Conservation (phyloP, 1,140 invertebrate species). For the Drosophila sturtevanti region DNA sequence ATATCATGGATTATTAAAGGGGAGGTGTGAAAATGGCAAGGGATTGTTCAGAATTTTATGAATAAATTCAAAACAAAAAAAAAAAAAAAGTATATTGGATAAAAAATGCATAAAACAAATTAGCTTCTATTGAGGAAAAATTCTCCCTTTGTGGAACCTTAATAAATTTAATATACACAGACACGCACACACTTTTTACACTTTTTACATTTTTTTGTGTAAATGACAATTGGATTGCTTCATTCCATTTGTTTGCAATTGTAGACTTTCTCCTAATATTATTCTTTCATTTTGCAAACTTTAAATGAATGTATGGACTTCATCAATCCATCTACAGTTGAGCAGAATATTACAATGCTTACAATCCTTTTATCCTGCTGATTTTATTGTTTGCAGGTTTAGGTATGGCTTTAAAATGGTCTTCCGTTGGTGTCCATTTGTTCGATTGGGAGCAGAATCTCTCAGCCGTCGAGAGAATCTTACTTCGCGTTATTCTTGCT, state of each 20-base stretch:
- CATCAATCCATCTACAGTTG: not conserved
- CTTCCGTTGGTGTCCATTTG: constrained; percentile 91
- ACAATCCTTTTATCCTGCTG: not conserved
- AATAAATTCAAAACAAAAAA: constrained; percentile 5
- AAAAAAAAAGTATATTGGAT: not conserved
- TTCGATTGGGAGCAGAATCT: constrained; percentile 86
- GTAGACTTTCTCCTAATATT: not conserved
- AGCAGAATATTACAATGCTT: not conserved
- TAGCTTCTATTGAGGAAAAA: not conserved
- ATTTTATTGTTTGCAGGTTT: constrained; percentile 86
- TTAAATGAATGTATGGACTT: not conserved
- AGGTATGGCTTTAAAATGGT: constrained; percentile 93
- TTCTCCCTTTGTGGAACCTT: not conserved
- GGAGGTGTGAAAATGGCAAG: constrained; percentile 7
- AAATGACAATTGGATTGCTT: not conserved
- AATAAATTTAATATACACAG: not conserved
- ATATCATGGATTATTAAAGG: constrained; percentile 16
- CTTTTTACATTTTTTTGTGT: too few species aligned
- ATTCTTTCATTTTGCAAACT: not conserved
- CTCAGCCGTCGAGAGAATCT: constrained; percentile 87
- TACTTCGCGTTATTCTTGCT: constrained; percentile 88
- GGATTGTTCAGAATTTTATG: not conserved
- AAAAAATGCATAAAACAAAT: not conserved
- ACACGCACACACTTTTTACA: not conserved
- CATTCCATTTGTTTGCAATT: not conserved